Percentiles rank a stretch among this genome's conserved stretches.
Conservation (phyloP, 2,888 invertebrate species). For the Halictus ligatus region DNA sequence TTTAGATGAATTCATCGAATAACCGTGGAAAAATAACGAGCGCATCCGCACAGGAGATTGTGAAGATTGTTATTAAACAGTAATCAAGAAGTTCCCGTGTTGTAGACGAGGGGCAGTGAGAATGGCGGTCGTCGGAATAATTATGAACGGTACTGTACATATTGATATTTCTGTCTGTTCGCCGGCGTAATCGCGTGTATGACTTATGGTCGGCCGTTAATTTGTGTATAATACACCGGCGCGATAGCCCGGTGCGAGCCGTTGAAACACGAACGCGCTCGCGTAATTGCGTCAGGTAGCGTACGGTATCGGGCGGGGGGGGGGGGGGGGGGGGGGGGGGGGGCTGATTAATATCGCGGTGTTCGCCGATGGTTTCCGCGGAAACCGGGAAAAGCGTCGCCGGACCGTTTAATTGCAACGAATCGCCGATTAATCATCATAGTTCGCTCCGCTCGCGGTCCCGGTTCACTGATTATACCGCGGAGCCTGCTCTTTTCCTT, state of each 20-base stretch:
- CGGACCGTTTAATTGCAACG: constrained; percentile 34
- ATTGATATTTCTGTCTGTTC: constrained; percentile 52
- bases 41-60: too few species aligned
- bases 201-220: constrained; percentile 49
- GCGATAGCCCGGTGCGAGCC: constrained; percentile 14
- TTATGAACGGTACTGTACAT: constrained; percentile 10
- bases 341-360: constrained; percentile 33
- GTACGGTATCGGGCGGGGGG: background rate
- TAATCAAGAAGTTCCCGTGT: background rate
- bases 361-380: constrained; percentile 28
- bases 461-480: constrained; percentile 1
- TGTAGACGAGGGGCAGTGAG: background rate
- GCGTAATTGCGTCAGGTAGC: constrained; percentile 26
- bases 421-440: constrained; percentile 39
- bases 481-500: background rate
- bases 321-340: background rate
- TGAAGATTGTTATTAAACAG: background rate
- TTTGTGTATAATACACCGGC: constrained; percentile 43
- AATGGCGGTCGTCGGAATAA: background rate
- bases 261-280: background rate
- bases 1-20: background rate
- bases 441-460: background rate
- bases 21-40: background rate
- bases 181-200: constrained; percentile 47
- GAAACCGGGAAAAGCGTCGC: constrained; percentile 46